Base-by-base conservation (phyloP, 2,888 invertebrate species). In the Melolontha melolontha region DNA sequence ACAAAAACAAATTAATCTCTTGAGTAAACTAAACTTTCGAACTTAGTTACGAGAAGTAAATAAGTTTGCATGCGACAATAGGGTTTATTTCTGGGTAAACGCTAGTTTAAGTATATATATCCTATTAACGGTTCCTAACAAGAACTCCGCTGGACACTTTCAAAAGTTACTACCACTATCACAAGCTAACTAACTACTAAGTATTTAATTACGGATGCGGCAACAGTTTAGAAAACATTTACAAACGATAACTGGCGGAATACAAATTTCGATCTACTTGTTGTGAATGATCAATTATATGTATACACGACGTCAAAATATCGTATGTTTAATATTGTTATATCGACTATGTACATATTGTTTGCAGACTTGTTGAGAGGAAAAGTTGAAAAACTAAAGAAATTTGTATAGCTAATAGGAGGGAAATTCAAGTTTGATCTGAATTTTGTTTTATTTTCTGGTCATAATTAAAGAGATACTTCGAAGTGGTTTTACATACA, bases 41-140 rank as follows among this genome's bases (percentile, higher is more conserved):
- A 59, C 34, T 34, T 10, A 55, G 27, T 52, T 57, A 42, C 12
- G 12, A 12, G 22, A n/a, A 42, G 27, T 47, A 59, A 12, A 16
- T 59, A 59, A 59, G 16, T 44, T 16, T 14, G 59, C 47, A 47
- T 59, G 29, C 34, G 47, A 47, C 22, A 40, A 42, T 34, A 34
- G 44, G n/a, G 47, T 59, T 14, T 54, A 54, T n/a, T 39, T 59
- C 47, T 5, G 47, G 47, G 47, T 59, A 59, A 59, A 59, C 59
- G 47, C 47, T 8, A 59, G 47, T 59, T 59, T 47, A 59, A 59
- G 59, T 47, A 34, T 6, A 34, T 34, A 47, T 29, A 47, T 59
- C 59, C 59, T 17, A 59, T 59, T 47, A 47, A 34, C 47, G 59
- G 34, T 44, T 42, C 27, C 11, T 34, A 59, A 22, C 44, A 59